Evolutionary conservation across 2,797 vertebrate species (phyloP).

Genomic region (Etheostoma perlongum): DNA sequence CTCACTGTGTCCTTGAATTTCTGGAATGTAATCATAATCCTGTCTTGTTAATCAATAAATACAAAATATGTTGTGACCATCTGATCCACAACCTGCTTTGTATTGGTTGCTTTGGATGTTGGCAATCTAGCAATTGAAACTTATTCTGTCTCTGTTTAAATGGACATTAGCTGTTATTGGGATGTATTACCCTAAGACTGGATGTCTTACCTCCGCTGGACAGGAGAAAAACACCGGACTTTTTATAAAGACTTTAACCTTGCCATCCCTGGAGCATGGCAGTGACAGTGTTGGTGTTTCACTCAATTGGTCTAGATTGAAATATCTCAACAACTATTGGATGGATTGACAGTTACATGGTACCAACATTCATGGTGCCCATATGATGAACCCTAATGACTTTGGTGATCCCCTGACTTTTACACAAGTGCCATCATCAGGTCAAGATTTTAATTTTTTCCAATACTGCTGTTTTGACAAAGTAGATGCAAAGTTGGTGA

Average conservation of each 20-base stretch:
- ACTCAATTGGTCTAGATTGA: background rate
- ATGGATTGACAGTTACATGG: background rate
- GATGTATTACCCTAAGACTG: background rate
- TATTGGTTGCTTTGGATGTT: background rate
- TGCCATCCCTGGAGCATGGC: background rate
- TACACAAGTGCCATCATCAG: background rate
- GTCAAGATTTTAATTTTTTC: background rate
- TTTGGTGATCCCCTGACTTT: background rate
- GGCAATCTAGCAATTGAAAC: background rate
- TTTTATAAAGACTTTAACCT: background rate
- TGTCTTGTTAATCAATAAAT: conserved; percentile 7
- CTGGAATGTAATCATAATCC: conserved; percentile 6
- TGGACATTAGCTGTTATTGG: background rate
- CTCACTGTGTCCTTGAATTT: background rate
- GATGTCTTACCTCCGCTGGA: background rate
- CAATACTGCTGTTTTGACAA: background rate
- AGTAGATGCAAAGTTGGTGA: background rate
- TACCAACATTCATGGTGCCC: background rate
- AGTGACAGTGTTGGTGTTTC: background rate
- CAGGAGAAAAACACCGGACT: background rate
- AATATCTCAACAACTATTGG: background rate
- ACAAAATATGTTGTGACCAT: background rate
- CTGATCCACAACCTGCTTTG: background rate
- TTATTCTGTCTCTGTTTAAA: background rate
- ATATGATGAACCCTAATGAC: background rate